Evolutionary conservation across 2,797 vertebrate genomes (phyloP).

Genomic region (Pitangus sulphuratus): DNA sequence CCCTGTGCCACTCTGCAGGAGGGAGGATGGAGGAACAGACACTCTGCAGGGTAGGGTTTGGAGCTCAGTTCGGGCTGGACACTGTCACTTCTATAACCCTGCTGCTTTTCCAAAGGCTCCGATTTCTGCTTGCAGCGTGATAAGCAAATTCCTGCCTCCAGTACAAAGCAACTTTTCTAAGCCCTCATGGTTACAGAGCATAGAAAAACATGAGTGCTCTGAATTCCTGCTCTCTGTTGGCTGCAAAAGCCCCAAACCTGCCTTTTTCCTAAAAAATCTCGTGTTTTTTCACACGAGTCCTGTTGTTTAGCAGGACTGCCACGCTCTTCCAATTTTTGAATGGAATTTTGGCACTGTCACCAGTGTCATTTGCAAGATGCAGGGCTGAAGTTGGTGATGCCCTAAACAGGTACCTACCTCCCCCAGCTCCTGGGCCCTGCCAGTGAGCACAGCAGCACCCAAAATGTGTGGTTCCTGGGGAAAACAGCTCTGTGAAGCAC

Average conservation of each 20-base stretch:
- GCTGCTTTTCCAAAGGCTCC: background rate
- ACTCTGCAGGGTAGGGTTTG: background rate
- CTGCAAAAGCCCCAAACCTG: background rate
- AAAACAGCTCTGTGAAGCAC: background rate
- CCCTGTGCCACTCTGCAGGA: background rate
- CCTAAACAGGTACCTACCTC: background rate
- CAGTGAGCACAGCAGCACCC: accelerated
- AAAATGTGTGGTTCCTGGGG: background rate
- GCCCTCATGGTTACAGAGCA: background rate
- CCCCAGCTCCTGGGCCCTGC: background rate
- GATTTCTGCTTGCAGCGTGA: background rate
- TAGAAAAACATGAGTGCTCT: background rate
- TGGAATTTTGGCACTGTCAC: background rate
- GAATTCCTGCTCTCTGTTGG: background rate
- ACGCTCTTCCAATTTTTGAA: background rate
- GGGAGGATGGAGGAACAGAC: accelerated
- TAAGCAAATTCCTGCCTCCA: slow-evolving; percentile 5
- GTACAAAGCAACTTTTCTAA: background rate
- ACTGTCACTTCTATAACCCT: accelerated
- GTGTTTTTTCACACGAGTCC: accelerated
- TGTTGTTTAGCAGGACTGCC: background rate
- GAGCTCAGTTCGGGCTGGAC: background rate
- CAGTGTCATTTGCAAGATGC: background rate
- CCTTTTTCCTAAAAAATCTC: background rate
- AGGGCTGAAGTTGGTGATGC: background rate